Evolutionary conservation across 2,113 vertebrate genomes (phyloP), one percentile per base, ranked within the genome.

Genomic region (Macquaria australasica): DNA sequence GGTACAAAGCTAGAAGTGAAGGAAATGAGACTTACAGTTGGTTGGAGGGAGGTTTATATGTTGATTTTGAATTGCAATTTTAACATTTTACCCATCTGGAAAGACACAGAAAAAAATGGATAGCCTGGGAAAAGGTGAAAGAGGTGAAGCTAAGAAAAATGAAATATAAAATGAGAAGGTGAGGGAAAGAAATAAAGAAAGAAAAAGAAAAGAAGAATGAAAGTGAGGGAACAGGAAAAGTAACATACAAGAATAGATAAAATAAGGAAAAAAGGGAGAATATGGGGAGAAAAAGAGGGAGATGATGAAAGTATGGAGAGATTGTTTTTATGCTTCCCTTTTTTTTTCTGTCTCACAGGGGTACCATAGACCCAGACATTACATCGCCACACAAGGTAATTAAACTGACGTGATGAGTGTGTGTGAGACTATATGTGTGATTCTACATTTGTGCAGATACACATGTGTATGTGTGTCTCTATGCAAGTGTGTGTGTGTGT

Each of bases 351-450:
- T 91, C 78, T 89, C 77, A 34, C 91, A 94, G 93, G 94, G 94
- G 0, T 94, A 94, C 87, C 93, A 94, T 7, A 84, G 93, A 90
- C 94, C 94, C 86, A 88, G 94, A 91, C 94, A 94, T 91, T 94
- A 94, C 90, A 94, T 94, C 86, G 94, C 93, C 88, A 93, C 93
- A 50, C 94, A 95, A 92, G 93, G 94, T 95, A 92, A 93, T 89
- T 88, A 85, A 83, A 79, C 43, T 50, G 63, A 80, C 12, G 20
- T 43, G 59, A 82, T 80, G 59, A 66, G 77, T 80, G 80, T 89
- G 80, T 83, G 84, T 58, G 88, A 67, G 48, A 21, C 21, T 31
- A 2, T 53, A 39, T 70, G 85, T 53, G 70, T 39, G 28, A 10
- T 16, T 71, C 16, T 69, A 69, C 62, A 31, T 85, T 68, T 79